Conservation (phyloP, 1,140 invertebrate species). For the Drosophila guanche region DNA sequence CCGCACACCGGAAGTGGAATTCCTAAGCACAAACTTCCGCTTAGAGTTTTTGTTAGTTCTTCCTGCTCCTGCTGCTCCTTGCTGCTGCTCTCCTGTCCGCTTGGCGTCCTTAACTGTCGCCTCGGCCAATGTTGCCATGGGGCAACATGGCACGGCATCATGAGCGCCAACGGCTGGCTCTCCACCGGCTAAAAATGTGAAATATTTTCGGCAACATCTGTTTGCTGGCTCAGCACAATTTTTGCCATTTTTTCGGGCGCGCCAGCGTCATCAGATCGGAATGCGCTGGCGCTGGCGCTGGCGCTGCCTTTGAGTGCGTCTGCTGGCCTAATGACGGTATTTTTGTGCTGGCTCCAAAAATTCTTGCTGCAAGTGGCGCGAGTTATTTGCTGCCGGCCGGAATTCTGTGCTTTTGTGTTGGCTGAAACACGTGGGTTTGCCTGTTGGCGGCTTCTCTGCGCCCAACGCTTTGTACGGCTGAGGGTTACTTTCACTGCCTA, state of each 20-base stretch:
- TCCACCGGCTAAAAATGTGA: conserved; percentile 3
- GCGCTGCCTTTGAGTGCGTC: conserved; percentile 50
- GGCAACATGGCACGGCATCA: conserved; percentile 28
- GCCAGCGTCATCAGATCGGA: conserved; percentile 67
- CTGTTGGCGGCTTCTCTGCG: conserved; percentile 65
- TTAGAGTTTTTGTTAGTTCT: not conserved
- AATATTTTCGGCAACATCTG: conserved; percentile 8
- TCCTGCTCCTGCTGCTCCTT: conserved; percentile 3
- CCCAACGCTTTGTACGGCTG: conserved; percentile 70
- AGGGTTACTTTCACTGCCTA: conserved; percentile 81
- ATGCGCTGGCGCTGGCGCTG: conserved; percentile 26
- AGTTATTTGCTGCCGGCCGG: conserved; percentile 6
- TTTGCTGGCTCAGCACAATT: conserved; percentile 8
- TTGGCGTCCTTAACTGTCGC: conserved; percentile 69
- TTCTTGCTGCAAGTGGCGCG: conserved; percentile 56
- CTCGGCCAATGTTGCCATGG: conserved; percentile 76
- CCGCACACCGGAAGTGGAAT: conserved; percentile 71
- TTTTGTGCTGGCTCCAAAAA: conserved; percentile 72
- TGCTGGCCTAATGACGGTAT: conserved; percentile 81
- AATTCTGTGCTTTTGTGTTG: not conserved
- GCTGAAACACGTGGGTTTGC: conserved; percentile 25
- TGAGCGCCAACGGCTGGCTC: conserved; percentile 33
- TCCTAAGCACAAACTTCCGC: conserved; percentile 70
- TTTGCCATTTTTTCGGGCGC: conserved; percentile 23
- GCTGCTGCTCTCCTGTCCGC: conserved; percentile 52